A percentile compares a stretch with the other conserved stretches of the same genome.
Evolutionary conservation across 1,140 invertebrate genomes (phyloP).

Genomic region (Cydia strobilella): DNA sequence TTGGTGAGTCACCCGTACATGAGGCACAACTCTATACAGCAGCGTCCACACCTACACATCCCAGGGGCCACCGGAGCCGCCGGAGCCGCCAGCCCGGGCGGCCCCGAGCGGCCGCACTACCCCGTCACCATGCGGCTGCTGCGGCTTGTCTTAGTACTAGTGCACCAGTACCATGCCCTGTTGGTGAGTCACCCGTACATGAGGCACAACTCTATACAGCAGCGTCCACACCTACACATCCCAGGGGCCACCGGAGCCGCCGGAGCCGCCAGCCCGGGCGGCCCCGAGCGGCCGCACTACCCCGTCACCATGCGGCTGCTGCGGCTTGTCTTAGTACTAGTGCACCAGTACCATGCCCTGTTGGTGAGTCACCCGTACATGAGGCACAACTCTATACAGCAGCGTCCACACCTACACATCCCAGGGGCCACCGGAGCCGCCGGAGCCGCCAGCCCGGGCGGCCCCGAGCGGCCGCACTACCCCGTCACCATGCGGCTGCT

Average conservation of each 20-base stretch:
- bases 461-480: constrained; percentile 96
- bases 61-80: too few species aligned
- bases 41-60: too few species aligned
- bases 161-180: constrained; percentile 96
- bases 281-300: constrained; percentile 96
- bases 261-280: constrained; percentile 56
- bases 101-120: constrained; percentile 96
- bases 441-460: constrained; percentile 56
- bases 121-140: constrained; percentile 97
- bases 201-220: too few species aligned
- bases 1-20: constrained; percentile 90
- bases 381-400: too few species aligned
- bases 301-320: constrained; percentile 97
- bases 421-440: too few species aligned
- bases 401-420: too few species aligned
- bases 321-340: constrained; percentile 94
- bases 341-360: constrained; percentile 96
- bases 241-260: too few species aligned
- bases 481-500: constrained; percentile 97
- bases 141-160: constrained; percentile 94
- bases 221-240: too few species aligned
- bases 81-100: constrained; percentile 56
- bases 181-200: constrained; percentile 90
- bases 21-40: too few species aligned
- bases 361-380: constrained; percentile 90